Evolutionary conservation across 2,113 vertebrate genomes (phyloP).

Genomic region (Psittacula cyanocephala): DNA sequence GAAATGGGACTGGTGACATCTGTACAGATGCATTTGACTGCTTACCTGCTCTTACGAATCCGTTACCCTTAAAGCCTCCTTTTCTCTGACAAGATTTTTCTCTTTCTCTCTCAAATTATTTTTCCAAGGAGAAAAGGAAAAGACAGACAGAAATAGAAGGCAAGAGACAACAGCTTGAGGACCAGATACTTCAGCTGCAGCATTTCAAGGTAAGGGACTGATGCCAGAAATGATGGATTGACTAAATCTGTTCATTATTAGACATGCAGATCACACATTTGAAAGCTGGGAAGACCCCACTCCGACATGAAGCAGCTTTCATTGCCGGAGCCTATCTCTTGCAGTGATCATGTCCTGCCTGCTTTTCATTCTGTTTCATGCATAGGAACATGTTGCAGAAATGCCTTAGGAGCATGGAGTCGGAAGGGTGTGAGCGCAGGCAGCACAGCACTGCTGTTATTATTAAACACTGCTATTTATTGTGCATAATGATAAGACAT

Average conservation of each 20-base stretch:
- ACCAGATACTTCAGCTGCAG: slow-evolving; percentile 93
- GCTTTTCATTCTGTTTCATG: slow-evolving; percentile 30
- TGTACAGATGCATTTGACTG: slow-evolving; percentile 65
- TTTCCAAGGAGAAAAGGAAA: slow-evolving; percentile 93
- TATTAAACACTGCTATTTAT: slow-evolving; percentile 18
- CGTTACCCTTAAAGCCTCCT: slow-evolving; percentile 36
- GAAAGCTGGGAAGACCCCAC: slow-evolving; percentile 60
- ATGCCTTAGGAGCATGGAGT: background rate
- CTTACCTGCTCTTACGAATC: slow-evolving; percentile 44
- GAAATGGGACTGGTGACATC: slow-evolving; percentile 65
- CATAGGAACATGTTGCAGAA: slow-evolving; percentile 9
- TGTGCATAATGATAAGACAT: slow-evolving; percentile 6
- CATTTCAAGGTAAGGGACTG: slow-evolving; percentile 91
- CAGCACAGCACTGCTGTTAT: background rate
- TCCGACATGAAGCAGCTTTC: slow-evolving; percentile 42
- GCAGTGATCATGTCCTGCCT: slow-evolving; percentile 34
- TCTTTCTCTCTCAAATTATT: slow-evolving; percentile 60
- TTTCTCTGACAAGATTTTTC: slow-evolving; percentile 61
- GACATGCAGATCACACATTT: slow-evolving; percentile 67
- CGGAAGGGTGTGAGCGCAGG: background rate
- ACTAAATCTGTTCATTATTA: slow-evolving; percentile 63
- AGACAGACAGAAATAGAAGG: slow-evolving; percentile 94
- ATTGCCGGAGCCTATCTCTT: slow-evolving; percentile 11
- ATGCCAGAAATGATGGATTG: slow-evolving; percentile 40
- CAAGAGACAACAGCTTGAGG: slow-evolving; percentile 92